A percentile compares a stretch with the other conserved stretches of the same genome.
phyloP scores from a whole-genome alignment of 1,140 invertebrate species.

The Eriocheir sinensis region DNA sequence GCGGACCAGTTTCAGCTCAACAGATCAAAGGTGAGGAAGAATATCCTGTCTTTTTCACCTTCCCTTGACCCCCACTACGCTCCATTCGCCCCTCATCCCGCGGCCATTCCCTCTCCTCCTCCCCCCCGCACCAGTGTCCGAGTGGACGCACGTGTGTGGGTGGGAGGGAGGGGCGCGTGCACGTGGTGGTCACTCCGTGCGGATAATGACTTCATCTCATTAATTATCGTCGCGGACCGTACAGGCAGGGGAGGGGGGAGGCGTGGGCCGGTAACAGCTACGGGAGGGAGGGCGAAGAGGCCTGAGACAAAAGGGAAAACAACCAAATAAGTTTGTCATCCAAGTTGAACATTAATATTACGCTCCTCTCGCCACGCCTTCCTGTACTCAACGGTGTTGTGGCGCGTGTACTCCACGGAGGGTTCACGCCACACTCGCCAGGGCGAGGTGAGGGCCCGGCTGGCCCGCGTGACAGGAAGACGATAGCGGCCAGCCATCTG shows the following conservation, averaged over 20 bases:
- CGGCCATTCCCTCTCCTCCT: background rate
- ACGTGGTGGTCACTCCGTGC: constrained; percentile 32
- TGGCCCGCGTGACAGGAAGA: background rate
- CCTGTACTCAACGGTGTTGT: background rate
- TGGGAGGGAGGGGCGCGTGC: background rate
- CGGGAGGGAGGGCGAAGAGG: background rate
- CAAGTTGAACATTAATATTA: background rate
- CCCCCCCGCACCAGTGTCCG: background rate
- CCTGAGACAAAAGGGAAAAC: background rate
- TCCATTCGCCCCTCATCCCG: background rate
- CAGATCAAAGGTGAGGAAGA: constrained; percentile 45
- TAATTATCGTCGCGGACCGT: constrained; percentile 27
- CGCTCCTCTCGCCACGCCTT: background rate
- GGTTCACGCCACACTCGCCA: background rate
- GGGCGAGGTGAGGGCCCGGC: background rate
- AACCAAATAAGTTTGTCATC: background rate
- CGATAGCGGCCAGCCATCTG: background rate
- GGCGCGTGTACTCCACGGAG: too few relatives aligned
- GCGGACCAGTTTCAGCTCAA: constrained; percentile 60
- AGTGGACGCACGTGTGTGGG: constrained; percentile 41
- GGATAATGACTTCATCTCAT: constrained; percentile 53
- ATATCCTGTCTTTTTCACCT: background rate
- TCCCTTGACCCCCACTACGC: background rate
- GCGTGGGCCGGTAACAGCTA: background rate
- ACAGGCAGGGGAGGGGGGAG: background rate